Base-by-base conservation (phyloP, 2,113 vertebrate genomes). In the Prionailurus bengalensis region DNA sequence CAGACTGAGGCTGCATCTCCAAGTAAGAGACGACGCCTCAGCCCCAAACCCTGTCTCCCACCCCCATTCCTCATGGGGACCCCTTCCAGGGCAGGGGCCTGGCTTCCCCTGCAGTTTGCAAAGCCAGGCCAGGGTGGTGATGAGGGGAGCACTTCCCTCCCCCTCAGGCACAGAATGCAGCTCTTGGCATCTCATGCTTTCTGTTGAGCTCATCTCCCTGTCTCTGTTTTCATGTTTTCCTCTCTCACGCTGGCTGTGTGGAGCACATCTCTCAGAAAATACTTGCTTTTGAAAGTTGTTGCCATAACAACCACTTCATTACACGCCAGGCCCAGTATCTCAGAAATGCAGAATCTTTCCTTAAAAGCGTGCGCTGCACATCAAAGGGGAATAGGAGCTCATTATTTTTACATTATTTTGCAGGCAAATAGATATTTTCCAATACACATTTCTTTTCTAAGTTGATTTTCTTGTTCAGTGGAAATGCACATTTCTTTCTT, bases 361-460 rank as follows among this genome's bases (percentile, higher is more conserved):
- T 99, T 99, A 99, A 99, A 99, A 98, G 99, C 99, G 98, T 99
- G 99, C 97, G 95, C 98, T 98, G 98, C 98, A 98, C 99, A 99
- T 99, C 99, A 99, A 99, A 99, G 98, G 98, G 98, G 98, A 98
- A 98, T 98, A 98, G 95, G 98, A 98, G 98, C 98, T 99, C 99
- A 99, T 99, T 99, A 99, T 99, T 99, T 99, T 99, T 99, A 98
- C 99, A 99, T 99, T 99, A 99, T 99, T 99, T 99, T 98, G 98
- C 98, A 98, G 98, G 98, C 98, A 99, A 99, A 99, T 99, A 99
- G 98, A 98, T 99, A 98, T 98, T 99, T 99, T 98, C 98, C 98
- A 98, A 98, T 97, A 97, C 98, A 98, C 98, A 98, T 98, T 90
- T 98, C 97, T 98, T 98, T 98, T 97, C 98, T 98, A 98, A 98